Conservation (phyloP, 2,797 vertebrate genomes). For the Coracias cyanogaster region DNA sequence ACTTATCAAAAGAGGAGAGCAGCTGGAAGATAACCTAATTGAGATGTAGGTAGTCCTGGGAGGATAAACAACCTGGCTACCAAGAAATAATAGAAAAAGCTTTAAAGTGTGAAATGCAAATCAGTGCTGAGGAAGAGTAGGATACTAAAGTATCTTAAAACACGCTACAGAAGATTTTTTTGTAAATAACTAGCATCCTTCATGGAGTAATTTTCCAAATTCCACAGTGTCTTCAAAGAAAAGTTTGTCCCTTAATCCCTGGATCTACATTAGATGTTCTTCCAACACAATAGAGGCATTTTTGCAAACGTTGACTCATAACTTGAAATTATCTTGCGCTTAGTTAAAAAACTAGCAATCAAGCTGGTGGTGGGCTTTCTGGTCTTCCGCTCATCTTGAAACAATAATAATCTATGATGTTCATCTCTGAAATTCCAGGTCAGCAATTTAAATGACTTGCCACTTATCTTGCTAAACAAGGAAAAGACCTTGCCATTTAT, state of each 20-base stretch:
- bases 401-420: background rate
- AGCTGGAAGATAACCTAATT: background rate
- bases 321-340: background rate
- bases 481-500: slow-evolving; percentile 62
- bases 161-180: background rate
- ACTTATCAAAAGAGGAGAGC: background rate
- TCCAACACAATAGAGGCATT: background rate
- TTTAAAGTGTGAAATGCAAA: background rate
- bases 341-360: background rate
- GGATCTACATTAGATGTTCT: background rate
- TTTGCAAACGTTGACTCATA: background rate
- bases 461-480: slow-evolving; percentile 67
- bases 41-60: background rate
- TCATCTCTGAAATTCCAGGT: slow-evolving; percentile 44
- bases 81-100: background rate
- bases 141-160: background rate
- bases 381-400: background rate
- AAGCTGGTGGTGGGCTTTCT: background rate
- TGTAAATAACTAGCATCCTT: background rate
- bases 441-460: slow-evolving; percentile 26
- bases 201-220: background rate
- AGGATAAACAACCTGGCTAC: background rate
- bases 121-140: background rate
- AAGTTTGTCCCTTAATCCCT: background rate
- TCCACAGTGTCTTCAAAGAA: background rate